Conservation (phyloP, 35 echinoderm and acorn worm genomes). For the Amphiura filiformis region DNA sequence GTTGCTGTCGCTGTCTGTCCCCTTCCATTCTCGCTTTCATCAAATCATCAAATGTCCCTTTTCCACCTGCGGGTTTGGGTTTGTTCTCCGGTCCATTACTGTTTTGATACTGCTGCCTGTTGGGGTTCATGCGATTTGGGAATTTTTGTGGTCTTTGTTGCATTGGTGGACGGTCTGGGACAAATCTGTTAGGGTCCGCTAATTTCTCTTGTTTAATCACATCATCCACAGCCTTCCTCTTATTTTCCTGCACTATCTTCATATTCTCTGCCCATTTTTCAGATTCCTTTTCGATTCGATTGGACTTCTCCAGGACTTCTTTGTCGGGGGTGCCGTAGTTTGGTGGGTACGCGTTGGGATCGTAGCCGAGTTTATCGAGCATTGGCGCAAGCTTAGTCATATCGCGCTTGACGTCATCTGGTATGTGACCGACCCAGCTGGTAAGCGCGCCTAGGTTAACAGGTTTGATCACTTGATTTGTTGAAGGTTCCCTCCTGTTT, state of each 20-base stretch:
- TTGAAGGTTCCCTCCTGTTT: slow-evolving; percentile 84
- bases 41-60: too few relatives aligned
- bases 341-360: slow-evolving; percentile 72
- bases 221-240: background rate
- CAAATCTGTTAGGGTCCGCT: too few relatives aligned
- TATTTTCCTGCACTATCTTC: slow-evolving; percentile 29
- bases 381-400: slow-evolving; percentile 86
- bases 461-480: slow-evolving; percentile 91
- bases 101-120: too few relatives aligned
- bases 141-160: too few relatives aligned
- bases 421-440: slow-evolving; percentile 94
- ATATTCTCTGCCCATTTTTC: slow-evolving; percentile 33
- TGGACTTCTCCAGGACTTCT: slow-evolving; percentile 62
- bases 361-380: slow-evolving; percentile 77
- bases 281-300: slow-evolving; percentile 33
- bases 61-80: too few relatives aligned
- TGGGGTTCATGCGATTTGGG: too few relatives aligned
- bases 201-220: background rate
- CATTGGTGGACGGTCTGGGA: too few relatives aligned
- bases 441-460: slow-evolving; percentile 87
- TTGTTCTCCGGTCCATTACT: too few relatives aligned
- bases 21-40: too few relatives aligned
- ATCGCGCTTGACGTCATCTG: slow-evolving; percentile 64
- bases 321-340: slow-evolving; percentile 78
- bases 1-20: background rate